Base-by-base conservation (phyloP, 2,888 invertebrate genomes). In the Psylliodes chrysocephalus region DNA sequence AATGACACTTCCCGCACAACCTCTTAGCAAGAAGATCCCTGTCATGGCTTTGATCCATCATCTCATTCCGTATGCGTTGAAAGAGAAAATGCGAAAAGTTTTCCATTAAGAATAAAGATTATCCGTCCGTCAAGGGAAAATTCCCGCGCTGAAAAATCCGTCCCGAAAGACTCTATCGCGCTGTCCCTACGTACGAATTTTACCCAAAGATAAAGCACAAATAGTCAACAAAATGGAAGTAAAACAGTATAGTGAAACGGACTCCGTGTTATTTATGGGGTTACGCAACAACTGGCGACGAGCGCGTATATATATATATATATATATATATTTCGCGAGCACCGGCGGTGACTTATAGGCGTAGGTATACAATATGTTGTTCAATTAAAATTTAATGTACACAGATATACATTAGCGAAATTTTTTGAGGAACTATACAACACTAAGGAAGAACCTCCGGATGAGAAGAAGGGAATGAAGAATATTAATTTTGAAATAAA, bases 281-380 rank as follows among this genome's bases (percentile, higher is more conserved):
- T 42, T 42, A 42, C 42, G 42, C 42, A 42, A 42, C 42, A 42
- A 42, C 42, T 42, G 42, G 18, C 42, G 18, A 38, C 38, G 17
- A 10, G 42, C 3, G 4, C 5, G 18, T n/a, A n/a, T n/a, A n/a
- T n/a, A n/a, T n/a, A n/a, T n/a, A n/a, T n/a, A n/a, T n/a, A n/a
- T n/a, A n/a, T n/a, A n/a, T n/a, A n/a, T 42, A 42, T 17, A 42
- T 42, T 42, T 10, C 8, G 18, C 42, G 17, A 42, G 18, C 18
- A 42, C 8, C 10, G 12, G 17, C 18, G 6, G 42, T 18, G 18
- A 42, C 18, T 2, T 18, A 33, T 33, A 33, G n/a, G n/a, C n/a
- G n/a, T n/a, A n/a, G n/a, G n/a, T n/a, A n/a, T n/a, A n/a, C 28
- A 28, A 28, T 28, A 8, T 28, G 28, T 4, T 6, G 28, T 4